Evolutionary conservation across 2,888 invertebrate species (phyloP).

Genomic region (Drosophila histrio): DNA sequence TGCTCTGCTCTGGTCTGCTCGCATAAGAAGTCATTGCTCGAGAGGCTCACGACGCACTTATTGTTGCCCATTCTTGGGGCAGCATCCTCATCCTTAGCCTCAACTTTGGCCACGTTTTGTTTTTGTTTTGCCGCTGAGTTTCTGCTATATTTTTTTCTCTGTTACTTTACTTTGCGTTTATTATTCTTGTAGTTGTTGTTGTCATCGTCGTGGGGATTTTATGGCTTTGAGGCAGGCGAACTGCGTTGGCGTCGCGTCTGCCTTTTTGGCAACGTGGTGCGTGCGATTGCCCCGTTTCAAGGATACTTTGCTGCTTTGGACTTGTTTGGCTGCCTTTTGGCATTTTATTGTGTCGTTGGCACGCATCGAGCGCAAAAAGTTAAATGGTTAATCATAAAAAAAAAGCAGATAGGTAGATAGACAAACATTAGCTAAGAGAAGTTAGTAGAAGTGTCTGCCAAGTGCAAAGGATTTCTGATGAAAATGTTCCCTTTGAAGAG

Average conservation of each 20-base stretch:
- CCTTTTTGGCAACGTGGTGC: conserved; percentile 54
- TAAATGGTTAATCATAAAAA: conserved; percentile 66
- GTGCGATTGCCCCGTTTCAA: conserved; percentile 65
- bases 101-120: conserved; percentile 34
- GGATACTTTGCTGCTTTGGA: conserved; percentile 49
- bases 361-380: conserved; percentile 61
- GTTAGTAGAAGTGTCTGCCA: not conserved
- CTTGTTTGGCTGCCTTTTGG: conserved; percentile 40
- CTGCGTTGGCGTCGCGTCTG: conserved; percentile 59
- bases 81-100: not conserved
- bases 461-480: not conserved
- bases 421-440: conserved; percentile 21
- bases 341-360: conserved; percentile 69
- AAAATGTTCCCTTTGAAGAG: conserved; percentile 11
- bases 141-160: conserved; percentile 3
- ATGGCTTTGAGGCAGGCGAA: conserved; percentile 57
- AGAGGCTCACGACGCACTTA: conserved; percentile 68
- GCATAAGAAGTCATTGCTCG: conserved; percentile 64
- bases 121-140: conserved; percentile 27
- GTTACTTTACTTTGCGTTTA: conserved; percentile 28
- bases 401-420: conserved; percentile 25
- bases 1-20: not conserved
- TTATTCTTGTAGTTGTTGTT: conserved; percentile 27
- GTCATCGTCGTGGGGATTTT: conserved; percentile 51
- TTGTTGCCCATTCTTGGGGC: conserved; percentile 22